Evolutionary conservation across 2,113 vertebrate genomes (phyloP).

Genomic region (Aspiorhynchus laticeps): DNA sequence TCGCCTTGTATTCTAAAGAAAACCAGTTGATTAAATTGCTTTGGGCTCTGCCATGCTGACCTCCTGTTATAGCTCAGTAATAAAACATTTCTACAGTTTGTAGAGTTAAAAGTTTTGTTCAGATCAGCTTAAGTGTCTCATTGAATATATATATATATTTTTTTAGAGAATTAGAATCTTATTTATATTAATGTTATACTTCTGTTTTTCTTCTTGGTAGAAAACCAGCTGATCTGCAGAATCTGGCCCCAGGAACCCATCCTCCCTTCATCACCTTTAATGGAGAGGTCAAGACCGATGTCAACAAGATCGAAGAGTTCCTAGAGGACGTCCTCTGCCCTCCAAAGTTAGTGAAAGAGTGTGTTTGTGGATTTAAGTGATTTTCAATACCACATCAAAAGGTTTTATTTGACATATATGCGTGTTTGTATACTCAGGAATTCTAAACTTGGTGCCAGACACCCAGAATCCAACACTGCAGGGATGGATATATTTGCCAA

Average conservation of each 20-base stretch:
- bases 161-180: too few relatives aligned
- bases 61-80: not conserved
- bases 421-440: constrained; percentile 26
- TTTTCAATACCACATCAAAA: not conserved
- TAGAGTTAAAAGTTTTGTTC: too few relatives aligned
- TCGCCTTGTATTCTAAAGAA: constrained; percentile 5
- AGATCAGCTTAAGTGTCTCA: too few relatives aligned
- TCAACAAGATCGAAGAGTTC: constrained; percentile 99
- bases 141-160: too few relatives aligned
- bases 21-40: not conserved
- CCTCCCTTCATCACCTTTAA: constrained; percentile 98
- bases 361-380: not conserved
- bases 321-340: constrained; percentile 94
- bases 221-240: constrained; percentile 97
- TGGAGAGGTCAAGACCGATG: constrained; percentile 94
- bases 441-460: constrained; percentile 89
- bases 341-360: constrained; percentile 85
- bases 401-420: not conserved
- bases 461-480: constrained; percentile 96
- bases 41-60: not conserved
- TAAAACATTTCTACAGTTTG: not conserved
- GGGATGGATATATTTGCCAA: constrained; percentile 99
- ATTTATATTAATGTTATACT: not conserved
- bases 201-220: constrained; percentile 66
- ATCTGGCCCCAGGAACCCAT: constrained; percentile 96